A percentile compares a stretch with the other conserved stretches of the same genome.
phyloP scores from a whole-genome alignment of 1,140 invertebrate species.

The Temnothorax longispinosus region DNA sequence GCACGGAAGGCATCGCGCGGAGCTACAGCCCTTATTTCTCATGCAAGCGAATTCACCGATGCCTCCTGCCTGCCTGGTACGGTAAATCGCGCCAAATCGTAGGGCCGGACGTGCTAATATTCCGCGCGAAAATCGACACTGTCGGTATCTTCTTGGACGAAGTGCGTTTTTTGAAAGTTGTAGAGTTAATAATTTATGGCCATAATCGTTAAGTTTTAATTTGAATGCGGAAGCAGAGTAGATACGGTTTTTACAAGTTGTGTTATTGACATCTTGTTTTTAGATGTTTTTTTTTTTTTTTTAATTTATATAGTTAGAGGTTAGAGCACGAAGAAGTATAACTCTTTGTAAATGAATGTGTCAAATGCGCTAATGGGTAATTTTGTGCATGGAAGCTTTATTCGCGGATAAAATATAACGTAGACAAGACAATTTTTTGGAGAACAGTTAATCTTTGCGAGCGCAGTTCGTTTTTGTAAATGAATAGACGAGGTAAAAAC shows the following conservation, averaged over 20 bases:
- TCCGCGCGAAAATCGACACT: not conserved
- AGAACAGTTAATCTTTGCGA: conserved; percentile 6
- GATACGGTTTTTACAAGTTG: not conserved
- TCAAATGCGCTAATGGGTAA: conserved; percentile 2
- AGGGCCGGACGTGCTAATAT: conserved; percentile 42
- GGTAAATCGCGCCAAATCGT: conserved; percentile 29
- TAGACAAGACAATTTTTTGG: not conserved
- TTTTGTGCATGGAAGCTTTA: conserved; percentile 16
- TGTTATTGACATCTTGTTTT: conserved; percentile 13
- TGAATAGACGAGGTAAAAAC: not conserved
- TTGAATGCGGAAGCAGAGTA: not conserved
- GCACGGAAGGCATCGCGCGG: conserved; percentile 4
- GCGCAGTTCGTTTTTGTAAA: not conserved
- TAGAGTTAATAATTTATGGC: conserved; percentile 22
- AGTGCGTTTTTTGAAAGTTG: conserved; percentile 11
- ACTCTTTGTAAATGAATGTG: conserved; percentile 8
- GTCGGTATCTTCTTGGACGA: not conserved
- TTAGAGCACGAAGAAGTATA: not conserved
- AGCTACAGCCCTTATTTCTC: conserved; percentile 27
- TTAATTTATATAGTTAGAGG: not conserved
- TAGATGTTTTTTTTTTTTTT: not conserved
- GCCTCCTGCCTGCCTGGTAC: not conserved
- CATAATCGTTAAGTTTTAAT: conserved; percentile 28
- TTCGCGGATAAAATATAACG: not conserved
- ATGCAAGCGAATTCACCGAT: conserved; percentile 9